A percentile compares a stretch with the other conserved stretches of the same genome.
Conservation (phyloP, 2,797 vertebrate species). For the Hafferia zeledoni region DNA sequence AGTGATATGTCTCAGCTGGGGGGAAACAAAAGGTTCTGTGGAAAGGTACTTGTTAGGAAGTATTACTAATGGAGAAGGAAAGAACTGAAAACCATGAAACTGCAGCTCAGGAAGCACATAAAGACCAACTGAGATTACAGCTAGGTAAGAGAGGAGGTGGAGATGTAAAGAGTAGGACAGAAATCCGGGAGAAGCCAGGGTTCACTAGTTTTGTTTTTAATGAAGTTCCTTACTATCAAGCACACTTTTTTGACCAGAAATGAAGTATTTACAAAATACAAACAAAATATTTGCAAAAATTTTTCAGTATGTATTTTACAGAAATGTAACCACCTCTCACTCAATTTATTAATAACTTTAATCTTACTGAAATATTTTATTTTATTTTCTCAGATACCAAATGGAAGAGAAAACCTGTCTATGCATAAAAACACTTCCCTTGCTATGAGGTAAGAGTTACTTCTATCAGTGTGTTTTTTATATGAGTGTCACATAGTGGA, state of each 20-base stretch:
- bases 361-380: neutral
- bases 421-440: neutral
- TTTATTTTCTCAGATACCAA: neutral
- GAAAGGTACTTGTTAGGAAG: neutral
- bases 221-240: neutral
- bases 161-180: neutral
- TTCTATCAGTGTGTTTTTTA: fast-evolving
- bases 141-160: neutral
- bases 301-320: neutral
- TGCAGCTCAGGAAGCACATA: neutral
- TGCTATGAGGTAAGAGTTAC: neutral
- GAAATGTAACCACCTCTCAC: neutral
- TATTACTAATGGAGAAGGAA: neutral
- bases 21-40: neutral
- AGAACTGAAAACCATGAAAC: neutral
- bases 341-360: neutral
- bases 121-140: neutral
- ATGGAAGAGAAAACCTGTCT: neutral
- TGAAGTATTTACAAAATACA: neutral
- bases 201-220: neutral
- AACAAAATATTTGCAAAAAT: neutral
- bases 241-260: neutral
- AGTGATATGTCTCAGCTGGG: neutral
- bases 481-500: neutral
- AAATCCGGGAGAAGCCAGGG: neutral